phyloP scores from a whole-genome alignment of 30 jellyfish, hydroid and myxozoan species.

The Rhopilema esculentum region DNA sequence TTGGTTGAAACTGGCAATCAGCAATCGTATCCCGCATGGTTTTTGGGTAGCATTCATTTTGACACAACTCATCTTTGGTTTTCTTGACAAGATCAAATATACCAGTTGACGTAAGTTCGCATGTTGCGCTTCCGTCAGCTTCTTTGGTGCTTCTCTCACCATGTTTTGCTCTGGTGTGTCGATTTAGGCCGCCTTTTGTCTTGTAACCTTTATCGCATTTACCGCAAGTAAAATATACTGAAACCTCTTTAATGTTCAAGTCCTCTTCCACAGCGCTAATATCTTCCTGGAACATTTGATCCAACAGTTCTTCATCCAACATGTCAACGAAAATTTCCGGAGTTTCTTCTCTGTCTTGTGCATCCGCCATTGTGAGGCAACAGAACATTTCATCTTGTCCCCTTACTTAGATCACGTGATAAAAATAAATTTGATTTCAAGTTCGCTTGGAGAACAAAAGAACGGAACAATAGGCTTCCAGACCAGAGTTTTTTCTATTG shows the following conservation, averaged over 20 bases:
- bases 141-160: background rate
- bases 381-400: no score
- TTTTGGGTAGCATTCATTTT: no score
- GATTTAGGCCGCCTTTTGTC: no score
- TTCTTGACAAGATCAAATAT: no score
- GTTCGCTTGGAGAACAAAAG: constrained; percentile 14
- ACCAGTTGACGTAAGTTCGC: background rate
- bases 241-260: no score
- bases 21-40: no score
- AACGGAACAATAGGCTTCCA: constrained; percentile 29
- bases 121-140: background rate
- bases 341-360: constrained; percentile 3
- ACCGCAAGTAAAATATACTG: no score
- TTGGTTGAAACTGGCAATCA: no score
- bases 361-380: constrained; percentile 2
- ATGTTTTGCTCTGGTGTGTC: no score
- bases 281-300: background rate
- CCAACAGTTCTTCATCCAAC: background rate
- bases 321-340: background rate
- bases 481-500: no score
- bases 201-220: no score
- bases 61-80: no score
- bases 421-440: background rate
- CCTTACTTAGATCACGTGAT: constrained; percentile 19
- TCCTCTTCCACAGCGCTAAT: constrained; percentile 1